A percentile compares a stretch with the other conserved stretches of the same genome.
These are phyloP conservation scores for Trichacis sp. DNA, from an alignment of 2,888 invertebrate genomes.

Conservation along the genomic window DNA sequence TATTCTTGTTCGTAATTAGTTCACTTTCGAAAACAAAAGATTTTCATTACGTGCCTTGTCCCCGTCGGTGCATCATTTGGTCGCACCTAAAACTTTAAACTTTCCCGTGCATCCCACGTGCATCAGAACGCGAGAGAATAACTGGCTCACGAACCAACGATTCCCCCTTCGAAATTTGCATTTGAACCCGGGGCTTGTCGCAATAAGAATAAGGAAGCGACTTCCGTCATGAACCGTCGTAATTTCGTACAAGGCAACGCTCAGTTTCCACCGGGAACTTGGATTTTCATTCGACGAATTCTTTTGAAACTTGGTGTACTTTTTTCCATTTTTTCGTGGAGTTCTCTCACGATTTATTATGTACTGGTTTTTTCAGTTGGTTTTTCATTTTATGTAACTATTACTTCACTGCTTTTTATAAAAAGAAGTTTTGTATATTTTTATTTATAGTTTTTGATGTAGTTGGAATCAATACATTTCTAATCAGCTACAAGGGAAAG, in stretches of 20 bases:
- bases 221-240: conserved; percentile 46
- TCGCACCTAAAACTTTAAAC: conserved; percentile 41
- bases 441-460: too few relatives aligned
- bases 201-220: conserved; percentile 50
- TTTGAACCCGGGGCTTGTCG: conserved; percentile 47
- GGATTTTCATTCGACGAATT: neutral
- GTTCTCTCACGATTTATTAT: too few relatives aligned
- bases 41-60: conserved; percentile 39
- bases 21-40: conserved; percentile 25
- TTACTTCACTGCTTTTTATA: too few relatives aligned
- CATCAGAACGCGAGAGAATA: conserved; percentile 20
- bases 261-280: conserved; percentile 18
- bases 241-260: conserved; percentile 44
- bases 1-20: conserved; percentile 37
- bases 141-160: conserved; percentile 38
- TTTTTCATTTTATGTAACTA: too few relatives aligned
- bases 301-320: too few relatives aligned
- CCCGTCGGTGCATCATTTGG: conserved; percentile 40
- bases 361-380: too few relatives aligned
- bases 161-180: conserved; percentile 51
- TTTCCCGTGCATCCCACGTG: conserved; percentile 21
- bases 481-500: too few relatives aligned
- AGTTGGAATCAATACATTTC: too few relatives aligned
- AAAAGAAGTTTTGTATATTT: too few relatives aligned
- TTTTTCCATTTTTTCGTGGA: too few relatives aligned